Percentiles rank a stretch among this genome's conserved stretches.
Evolutionary conservation across 1,140 invertebrate genomes (phyloP).

Genomic region (Nilaparvata lugens): DNA sequence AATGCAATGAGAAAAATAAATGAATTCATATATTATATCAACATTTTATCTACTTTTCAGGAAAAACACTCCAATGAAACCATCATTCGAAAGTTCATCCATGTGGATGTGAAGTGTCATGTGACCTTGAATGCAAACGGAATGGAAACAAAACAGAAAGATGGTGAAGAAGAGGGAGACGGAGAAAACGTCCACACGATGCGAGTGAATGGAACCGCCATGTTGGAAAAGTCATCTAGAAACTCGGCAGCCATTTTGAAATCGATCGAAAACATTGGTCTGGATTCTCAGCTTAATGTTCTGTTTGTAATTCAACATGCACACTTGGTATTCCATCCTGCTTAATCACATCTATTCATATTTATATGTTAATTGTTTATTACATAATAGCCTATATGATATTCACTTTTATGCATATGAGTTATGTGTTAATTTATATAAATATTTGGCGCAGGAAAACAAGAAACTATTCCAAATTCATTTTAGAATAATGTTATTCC

Average conservation of each 20-base stretch:
- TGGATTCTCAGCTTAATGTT: slow-evolving; percentile 54
- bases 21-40: neutral
- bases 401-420: too few relatives aligned
- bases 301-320: slow-evolving; percentile 50
- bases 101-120: slow-evolving; percentile 55
- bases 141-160: neutral
- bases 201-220: slow-evolving; percentile 52
- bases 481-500: too few relatives aligned
- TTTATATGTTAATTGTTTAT: too few relatives aligned
- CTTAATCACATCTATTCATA: too few relatives aligned
- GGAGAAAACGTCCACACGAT: slow-evolving; percentile 48
- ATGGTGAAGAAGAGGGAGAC: slow-evolving; percentile 32
- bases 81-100: slow-evolving; percentile 49
- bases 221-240: slow-evolving; percentile 47
- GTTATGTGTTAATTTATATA: too few relatives aligned
- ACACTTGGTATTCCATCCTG: slow-evolving; percentile 49
- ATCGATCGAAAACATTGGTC: slow-evolving; percentile 51
- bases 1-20: neutral
- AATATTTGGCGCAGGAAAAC: too few relatives aligned
- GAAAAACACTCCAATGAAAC: slow-evolving; percentile 30
- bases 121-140: slow-evolving; percentile 45
- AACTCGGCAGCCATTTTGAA: slow-evolving; percentile 41
- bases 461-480: too few relatives aligned
- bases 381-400: too few relatives aligned
- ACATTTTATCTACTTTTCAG: slow-evolving; percentile 30